Conservation (phyloP, 2,113 vertebrate species). For the Cepphus grylle region DNA sequence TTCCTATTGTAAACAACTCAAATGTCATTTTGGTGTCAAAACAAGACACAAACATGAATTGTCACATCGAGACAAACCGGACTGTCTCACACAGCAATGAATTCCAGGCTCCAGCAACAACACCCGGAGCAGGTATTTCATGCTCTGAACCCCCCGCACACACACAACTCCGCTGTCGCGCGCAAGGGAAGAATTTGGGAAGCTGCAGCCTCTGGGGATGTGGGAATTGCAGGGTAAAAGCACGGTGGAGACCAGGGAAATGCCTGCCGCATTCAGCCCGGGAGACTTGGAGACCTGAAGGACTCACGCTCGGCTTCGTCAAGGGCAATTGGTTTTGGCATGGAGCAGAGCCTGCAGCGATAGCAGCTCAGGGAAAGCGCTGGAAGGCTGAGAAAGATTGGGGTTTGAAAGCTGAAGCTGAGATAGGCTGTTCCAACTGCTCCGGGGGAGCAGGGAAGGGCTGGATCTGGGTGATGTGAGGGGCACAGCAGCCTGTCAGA, state of each 20-base stretch:
- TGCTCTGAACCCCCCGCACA: not conserved
- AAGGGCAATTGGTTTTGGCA: not conserved
- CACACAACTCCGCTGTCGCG: not conserved
- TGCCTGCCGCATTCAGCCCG: rapidly evolving
- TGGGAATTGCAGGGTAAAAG: not conserved
- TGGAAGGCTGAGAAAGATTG: rapidly evolving
- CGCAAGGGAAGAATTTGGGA: not conserved
- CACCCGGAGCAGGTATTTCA: not conserved
- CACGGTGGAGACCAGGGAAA: not conserved
- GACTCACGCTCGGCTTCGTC: not conserved
- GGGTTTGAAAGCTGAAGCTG: not conserved
- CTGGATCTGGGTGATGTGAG: not conserved
- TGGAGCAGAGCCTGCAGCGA: not conserved
- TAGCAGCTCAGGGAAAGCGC: not conserved
- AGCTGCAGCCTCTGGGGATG: not conserved
- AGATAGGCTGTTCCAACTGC: not conserved
- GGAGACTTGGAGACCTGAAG: not conserved
- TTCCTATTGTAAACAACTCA: not conserved
- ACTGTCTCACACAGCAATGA: rapidly evolving
- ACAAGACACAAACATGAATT: not conserved
- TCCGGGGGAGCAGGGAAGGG: rapidly evolving
- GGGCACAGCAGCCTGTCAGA: not conserved
- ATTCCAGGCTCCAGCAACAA: not conserved
- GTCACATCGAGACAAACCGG: not conserved
- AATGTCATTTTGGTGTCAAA: not conserved